These are phyloP conservation scores for Pammene fasciana DNA, from an alignment of 2,888 invertebrate genomes.

Conservation along the genomic window DNA sequence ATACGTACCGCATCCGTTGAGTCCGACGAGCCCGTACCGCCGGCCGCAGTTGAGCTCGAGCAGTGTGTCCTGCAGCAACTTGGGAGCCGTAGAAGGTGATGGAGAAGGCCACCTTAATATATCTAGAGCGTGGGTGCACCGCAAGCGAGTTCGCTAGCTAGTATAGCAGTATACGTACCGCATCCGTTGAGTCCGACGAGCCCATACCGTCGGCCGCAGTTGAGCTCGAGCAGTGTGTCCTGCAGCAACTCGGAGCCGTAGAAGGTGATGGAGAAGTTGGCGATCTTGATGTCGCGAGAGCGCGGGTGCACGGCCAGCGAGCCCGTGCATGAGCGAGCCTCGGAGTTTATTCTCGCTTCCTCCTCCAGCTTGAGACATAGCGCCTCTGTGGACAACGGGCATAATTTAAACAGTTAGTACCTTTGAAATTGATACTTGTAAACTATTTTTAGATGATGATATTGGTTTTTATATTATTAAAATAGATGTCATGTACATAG, in stretches of 20 bases:
- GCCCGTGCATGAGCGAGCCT: constrained; percentile 97
- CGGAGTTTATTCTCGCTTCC: constrained; percentile 96
- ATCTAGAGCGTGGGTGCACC: too few relatives aligned
- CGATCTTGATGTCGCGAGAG: constrained; percentile 97
- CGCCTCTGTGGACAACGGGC: constrained; percentile 84
- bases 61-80: too few relatives aligned
- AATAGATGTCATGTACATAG: too few relatives aligned
- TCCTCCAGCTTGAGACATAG: constrained; percentile 93
- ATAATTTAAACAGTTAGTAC: background rate
- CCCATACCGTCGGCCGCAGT: constrained; percentile 98
- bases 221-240: constrained; percentile 98
- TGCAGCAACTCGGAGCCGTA: constrained; percentile 98
- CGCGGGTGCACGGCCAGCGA: constrained; percentile 97
- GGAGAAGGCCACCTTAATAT: too few relatives aligned
- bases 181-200: constrained; percentile 98
- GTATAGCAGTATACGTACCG: constrained; percentile 81
- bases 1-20: too few relatives aligned
- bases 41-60: too few relatives aligned
- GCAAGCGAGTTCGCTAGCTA: background rate
- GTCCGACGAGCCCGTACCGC: too few relatives aligned
- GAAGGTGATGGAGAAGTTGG: constrained; percentile 98
- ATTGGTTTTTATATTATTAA: too few relatives aligned
- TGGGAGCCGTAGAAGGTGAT: too few relatives aligned
- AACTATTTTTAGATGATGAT: too few relatives aligned
- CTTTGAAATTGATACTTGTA: too few relatives aligned